Base-by-base conservation (phyloP, 2,888 invertebrate genomes). In the Xylota sylvarum region DNA sequence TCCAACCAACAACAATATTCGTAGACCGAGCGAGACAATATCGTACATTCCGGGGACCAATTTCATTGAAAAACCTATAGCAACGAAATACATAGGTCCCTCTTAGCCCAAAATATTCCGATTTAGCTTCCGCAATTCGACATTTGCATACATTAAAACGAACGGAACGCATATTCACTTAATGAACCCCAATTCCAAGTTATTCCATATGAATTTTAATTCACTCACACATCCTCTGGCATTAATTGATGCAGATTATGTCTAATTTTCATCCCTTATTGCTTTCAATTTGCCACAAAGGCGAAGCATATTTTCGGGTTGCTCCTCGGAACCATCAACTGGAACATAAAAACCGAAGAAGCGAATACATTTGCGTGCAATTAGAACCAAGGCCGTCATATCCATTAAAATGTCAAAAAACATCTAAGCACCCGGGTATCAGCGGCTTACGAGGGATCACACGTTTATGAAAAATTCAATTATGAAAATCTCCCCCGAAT, bases 391-490 rank as follows among this genome's bases (percentile, higher is more conserved):
- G 58, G 32, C 32, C 35, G 35, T 58, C 70, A 9, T 52, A 37
- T 46, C 55, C 65, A 65, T 78, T 78, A 78, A 83, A 73, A 55
- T 46, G 46, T 65, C 70, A 60, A 52, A 72, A 77, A 70, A 55
- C 32, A 70, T 82, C 64, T 82, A 65, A 65, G 70, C 70, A 58
- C 64, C 72, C 40, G 72, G 72, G 52, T 35, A 46, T 67, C 19
- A 67, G 43, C 78, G 64, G 65, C 50, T 83, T 83, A 73, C n/a
- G 58, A 79, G 67, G 56, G 73, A 69, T 84, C 79, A 84, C 79
- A 84, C 69, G 67, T 79, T 79, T 74, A 79, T 79, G 67, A 65
- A 79, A 74, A 84, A 84, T 79, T 84, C 73, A 79, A 84, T 84
- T 84, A 84, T 64, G 40, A 60, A 79, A 84, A 67, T 43, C 32